Percentiles rank a stretch among this genome's conserved stretches.
These are phyloP conservation scores for Calliphora vomitoria DNA, from an alignment of 2,888 invertebrate species.

Conservation along the genomic window DNA sequence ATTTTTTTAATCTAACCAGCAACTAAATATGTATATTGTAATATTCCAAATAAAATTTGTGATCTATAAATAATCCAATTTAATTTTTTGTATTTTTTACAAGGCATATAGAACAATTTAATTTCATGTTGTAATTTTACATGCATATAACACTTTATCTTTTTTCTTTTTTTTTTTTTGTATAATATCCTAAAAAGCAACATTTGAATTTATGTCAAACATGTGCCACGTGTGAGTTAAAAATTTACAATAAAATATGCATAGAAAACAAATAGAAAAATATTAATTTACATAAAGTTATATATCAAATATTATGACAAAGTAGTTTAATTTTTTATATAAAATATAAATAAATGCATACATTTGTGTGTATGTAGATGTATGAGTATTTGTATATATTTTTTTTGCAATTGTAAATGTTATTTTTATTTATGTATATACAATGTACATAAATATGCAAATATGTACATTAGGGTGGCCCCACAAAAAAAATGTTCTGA, in stretches of 20 bases:
- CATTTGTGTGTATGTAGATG: background rate
- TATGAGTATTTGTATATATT: background rate
- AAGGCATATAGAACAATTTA: background rate
- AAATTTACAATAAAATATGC: constrained; percentile 20
- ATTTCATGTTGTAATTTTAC: background rate
- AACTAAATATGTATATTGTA: background rate
- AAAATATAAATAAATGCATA: background rate
- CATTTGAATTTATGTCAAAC: constrained; percentile 32
- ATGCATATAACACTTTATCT: background rate
- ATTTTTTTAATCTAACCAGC: background rate
- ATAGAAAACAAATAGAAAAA: constrained; percentile 30
- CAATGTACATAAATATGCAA: background rate
- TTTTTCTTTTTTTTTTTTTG: background rate
- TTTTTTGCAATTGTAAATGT: background rate
- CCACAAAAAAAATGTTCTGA: too few species aligned
- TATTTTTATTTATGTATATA: background rate
- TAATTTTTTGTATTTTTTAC: background rate
- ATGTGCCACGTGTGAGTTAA: constrained; percentile 3
- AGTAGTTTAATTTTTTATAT: constrained; percentile 15
- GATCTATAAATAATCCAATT: constrained; percentile 10
- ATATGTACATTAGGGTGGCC: too few species aligned
- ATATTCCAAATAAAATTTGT: constrained; percentile 3
- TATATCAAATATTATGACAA: constrained; percentile 33
- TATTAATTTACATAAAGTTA: constrained; percentile 10
- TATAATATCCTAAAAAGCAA: background rate